Evolutionary conservation across 2,888 invertebrate species (phyloP), one percentile per base, ranked within the genome.

Genomic region (Aquatica leii): DNA sequence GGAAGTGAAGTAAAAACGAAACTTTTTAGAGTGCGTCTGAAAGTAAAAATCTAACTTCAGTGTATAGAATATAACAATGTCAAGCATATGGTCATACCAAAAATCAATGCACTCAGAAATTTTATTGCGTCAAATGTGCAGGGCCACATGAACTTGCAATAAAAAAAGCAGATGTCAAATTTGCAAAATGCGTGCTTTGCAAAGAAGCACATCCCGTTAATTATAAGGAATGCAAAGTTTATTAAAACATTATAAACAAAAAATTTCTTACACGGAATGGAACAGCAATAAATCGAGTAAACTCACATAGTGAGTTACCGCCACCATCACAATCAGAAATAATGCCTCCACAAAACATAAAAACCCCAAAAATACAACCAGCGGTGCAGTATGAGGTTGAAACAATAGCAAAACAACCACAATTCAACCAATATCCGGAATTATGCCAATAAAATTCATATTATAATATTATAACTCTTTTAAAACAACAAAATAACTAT

Each of bases 111-210:
- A 49, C 15, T 17, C 49, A 49, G 20, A 8, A 49, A 49, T 49
- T 49, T 49, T 17, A 17, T n/a, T 49, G 49, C n/a, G 15, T 49
- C 21, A 49, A 49, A 49, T 49, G 49, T 49, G 49, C 49, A 20
- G 49, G 21, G 49, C 21, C n/a, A 20, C 49, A 49, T 17, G 49
- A 49, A 17, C n/a, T 8, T 49, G 49, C 20, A 49, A 20, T 9
- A 49, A 49, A 21, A 49, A n/a, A n/a, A n/a, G n/a, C n/a, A n/a
- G 17, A 4, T 14, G 17, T 8, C n/a, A 14, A 5, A 49, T 17
- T 17, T 11, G 49, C 49, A 49, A 49, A 49, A 12, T 60, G 60
- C 17, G 46, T 24, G 37, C 21, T 46, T 31, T 31, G 31, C 31
- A 31, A 31, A 31, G 31, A 9, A 31, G 31, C 31, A 31, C 31